phyloP scores from a whole-genome alignment of 2,113 vertebrate species.

The Rhizomys pruinosus region DNA sequence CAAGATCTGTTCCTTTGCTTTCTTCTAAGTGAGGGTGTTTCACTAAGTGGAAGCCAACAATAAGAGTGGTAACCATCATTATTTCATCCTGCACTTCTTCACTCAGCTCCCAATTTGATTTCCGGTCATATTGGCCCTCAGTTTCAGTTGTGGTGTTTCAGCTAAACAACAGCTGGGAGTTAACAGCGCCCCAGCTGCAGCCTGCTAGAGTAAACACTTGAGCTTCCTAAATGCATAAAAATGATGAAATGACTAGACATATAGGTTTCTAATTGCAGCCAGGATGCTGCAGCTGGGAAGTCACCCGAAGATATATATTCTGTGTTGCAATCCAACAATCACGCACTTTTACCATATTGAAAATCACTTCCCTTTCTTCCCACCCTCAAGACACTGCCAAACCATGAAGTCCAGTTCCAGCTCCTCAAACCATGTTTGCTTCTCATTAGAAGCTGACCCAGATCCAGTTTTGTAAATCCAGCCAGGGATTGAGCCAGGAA shows the following conservation, averaged over 20 bases:
- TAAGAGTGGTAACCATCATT: background rate
- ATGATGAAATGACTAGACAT: conserved; percentile 72
- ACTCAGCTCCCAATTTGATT: conserved; percentile 60
- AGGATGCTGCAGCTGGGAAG: conserved; percentile 83
- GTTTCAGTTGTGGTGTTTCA: conserved; percentile 74
- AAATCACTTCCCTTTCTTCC: conserved; percentile 75
- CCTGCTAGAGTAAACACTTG: conserved; percentile 72
- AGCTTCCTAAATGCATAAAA: conserved; percentile 65
- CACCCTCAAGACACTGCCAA: conserved; percentile 63
- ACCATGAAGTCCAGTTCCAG: conserved; percentile 48
- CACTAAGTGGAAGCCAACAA: background rate
- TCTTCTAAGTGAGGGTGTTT: background rate
- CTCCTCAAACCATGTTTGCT: conserved; percentile 22
- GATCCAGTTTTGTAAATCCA: conserved; percentile 30
- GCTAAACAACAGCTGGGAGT: conserved; percentile 82
- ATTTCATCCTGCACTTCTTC: conserved; percentile 35
- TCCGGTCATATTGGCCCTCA: conserved; percentile 76
- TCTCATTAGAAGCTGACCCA: conserved; percentile 48
- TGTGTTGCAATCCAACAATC: conserved; percentile 68
- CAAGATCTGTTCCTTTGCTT: background rate
- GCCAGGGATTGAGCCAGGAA: conserved; percentile 23
- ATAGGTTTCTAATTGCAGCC: conserved; percentile 81
- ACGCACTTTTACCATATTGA: conserved; percentile 64
- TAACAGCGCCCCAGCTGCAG: conserved; percentile 83
- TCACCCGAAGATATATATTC: conserved; percentile 78